phyloP scores from a whole-genome alignment of 2,113 vertebrate genomes.

The Calyptommatus sinebrachiatus region DNA sequence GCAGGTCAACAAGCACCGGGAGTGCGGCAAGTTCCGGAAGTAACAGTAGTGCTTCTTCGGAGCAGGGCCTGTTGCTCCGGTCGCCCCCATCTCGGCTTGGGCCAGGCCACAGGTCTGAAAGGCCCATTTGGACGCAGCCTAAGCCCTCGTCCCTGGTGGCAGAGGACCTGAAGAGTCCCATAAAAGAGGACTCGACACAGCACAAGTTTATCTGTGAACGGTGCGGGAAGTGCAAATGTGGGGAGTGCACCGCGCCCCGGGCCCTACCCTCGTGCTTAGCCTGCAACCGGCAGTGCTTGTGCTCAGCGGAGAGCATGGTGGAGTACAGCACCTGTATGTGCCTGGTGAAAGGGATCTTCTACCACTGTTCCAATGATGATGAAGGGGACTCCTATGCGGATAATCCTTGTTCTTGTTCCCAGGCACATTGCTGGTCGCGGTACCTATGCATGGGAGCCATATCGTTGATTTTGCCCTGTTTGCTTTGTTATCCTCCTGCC shows the following conservation, averaged over 20 bases:
- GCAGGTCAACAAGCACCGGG: constrained; percentile 91
- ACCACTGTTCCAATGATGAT: constrained; percentile 96
- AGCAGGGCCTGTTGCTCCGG: constrained; percentile 87
- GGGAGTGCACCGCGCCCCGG: constrained; percentile 89
- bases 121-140: constrained; percentile 86
- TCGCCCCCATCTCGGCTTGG: constrained; percentile 74
- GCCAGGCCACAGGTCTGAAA: constrained; percentile 69
- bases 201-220: constrained; percentile 94
- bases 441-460: constrained; percentile 96
- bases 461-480: constrained; percentile 88
- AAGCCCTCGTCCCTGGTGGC: constrained; percentile 77
- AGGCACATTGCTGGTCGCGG: constrained; percentile 91
- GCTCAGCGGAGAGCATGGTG: constrained; percentile 91
- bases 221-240: constrained; percentile 94
- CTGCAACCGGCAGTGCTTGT: constrained; percentile 90
- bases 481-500: constrained; percentile 94
- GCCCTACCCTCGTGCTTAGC: constrained; percentile 90
- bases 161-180: constrained; percentile 82
- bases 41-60: constrained; percentile 89
- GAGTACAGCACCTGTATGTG: constrained; percentile 98
- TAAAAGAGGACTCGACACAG: constrained; percentile 79
- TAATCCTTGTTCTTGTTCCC: constrained; percentile 93
- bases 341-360: constrained; percentile 93
- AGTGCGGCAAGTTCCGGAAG: constrained; percentile 93
- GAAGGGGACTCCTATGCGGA: constrained; percentile 93